A percentile compares a stretch with the other conserved stretches of the same genome.
These are phyloP conservation scores for Apamea crenata DNA, from an alignment of 2,888 invertebrate genomes.

Conservation along the genomic window DNA sequence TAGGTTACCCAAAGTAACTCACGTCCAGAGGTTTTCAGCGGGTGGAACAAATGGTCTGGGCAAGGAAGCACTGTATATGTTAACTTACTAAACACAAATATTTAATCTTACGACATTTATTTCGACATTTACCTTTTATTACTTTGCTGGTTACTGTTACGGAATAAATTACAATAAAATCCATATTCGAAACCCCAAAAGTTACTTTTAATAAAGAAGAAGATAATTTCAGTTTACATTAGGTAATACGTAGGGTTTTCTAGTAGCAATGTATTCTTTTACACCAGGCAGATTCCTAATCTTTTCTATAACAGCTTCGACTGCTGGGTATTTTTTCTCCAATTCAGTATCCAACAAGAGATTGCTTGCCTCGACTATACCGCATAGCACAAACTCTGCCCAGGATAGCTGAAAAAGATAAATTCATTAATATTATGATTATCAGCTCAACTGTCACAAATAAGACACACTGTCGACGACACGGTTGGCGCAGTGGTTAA, in stretches of 20 bases:
- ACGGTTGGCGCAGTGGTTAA: no score
- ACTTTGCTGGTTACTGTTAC: no score
- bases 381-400: constrained; percentile 84
- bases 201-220: constrained; percentile 4
- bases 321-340: constrained; percentile 79
- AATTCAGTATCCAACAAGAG: constrained; percentile 74
- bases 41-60: no score
- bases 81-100: no score
- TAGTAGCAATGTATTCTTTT: constrained; percentile 79
- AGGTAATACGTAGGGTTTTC: constrained; percentile 59
- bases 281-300: constrained; percentile 78
- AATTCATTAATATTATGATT: not conserved
- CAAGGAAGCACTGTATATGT: no score
- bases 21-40: no score
- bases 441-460: not conserved
- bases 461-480: no score
- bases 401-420: constrained; percentile 77
- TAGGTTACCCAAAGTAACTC: no score
- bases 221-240: not conserved
- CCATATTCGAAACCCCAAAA: not conserved
- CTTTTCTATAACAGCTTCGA: constrained; percentile 73
- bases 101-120: no score
- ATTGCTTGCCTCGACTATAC: constrained; percentile 79
- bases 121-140: no score
- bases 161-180: not conserved